Evolutionary conservation across 2,113 vertebrate genomes (phyloP), one percentile per base, ranked within the genome.

Genomic region (Cinclus cinclus): DNA sequence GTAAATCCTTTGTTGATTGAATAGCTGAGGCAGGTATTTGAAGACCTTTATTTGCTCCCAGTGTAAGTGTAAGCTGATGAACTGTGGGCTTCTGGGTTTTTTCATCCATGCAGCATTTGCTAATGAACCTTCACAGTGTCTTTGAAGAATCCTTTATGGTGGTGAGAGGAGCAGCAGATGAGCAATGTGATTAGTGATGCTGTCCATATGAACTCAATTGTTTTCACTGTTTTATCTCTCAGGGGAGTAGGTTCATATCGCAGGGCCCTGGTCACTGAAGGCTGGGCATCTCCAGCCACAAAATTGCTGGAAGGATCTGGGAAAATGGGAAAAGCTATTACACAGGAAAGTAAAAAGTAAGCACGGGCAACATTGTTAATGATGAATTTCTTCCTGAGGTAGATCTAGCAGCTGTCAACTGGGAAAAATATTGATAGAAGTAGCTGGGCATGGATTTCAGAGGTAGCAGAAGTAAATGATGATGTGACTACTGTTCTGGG

Each of bases 1-100:
- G 44, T 47, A 83, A 91, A 75, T 90, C 60, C 46, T 80, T 76
- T 86, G 83, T 84, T 83, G 78, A 69, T 41, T 82, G 82, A 80
- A 82, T 60, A 79, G 49, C 68, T 76, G n/a, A 77, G 39, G 63
- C 39, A 80, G 56, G 15, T 80, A 77, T 59, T 44, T 77, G 59
- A 88, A 80, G 68, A 74, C 33, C 31, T 80, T 41, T 83, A 0
- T 90, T 92, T 94, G 42, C 59, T 50, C 75, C 27, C 37, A 37
- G 5, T 37, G 24, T 55, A 63, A 63, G 24, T 68, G 56, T 42
- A 87, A 86, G 50, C 62, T 87, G 80, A 86, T 52, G 64, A 86
- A 52, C 52, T 46, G 10, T 55, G 35, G 13, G 60, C 47, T 89
- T 78, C 42, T 83, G 62, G 39, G 2, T n/a, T 60, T 83, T 78